Evolutionary conservation across 2,797 vertebrate species (phyloP).

Genomic region (Rachycentron canadum): DNA sequence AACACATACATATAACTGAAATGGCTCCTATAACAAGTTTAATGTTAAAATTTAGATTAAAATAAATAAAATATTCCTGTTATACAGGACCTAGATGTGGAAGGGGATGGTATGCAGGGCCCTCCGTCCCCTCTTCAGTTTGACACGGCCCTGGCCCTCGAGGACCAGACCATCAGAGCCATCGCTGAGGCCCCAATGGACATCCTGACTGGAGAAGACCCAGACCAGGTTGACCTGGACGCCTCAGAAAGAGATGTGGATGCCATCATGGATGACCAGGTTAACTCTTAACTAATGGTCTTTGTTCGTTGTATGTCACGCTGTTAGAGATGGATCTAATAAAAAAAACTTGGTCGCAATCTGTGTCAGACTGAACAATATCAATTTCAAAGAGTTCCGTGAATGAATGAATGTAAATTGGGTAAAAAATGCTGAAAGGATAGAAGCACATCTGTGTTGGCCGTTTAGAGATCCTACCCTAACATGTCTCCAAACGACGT

Average conservation of each 20-base stretch:
- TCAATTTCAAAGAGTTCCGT: neutral
- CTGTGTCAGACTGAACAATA: constrained; percentile 15
- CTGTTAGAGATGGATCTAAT: constrained; percentile 24
- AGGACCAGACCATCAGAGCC: constrained; percentile 90
- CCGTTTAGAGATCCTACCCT: neutral
- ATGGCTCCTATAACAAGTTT: neutral
- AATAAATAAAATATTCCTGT: constrained; percentile 3
- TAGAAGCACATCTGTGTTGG: no score
- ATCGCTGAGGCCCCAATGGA: constrained; percentile 90
- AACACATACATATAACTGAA: neutral
- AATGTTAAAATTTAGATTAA: constrained; percentile 10
- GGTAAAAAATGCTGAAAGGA: neutral
- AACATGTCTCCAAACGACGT: neutral
- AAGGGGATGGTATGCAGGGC: constrained; percentile 94
- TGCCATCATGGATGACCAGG: constrained; percentile 81
- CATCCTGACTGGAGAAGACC: constrained; percentile 86
- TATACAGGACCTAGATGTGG: constrained; percentile 94
- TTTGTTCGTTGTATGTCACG: constrained; percentile 9
- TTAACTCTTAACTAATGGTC: constrained; percentile 48
- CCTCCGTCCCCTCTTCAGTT: constrained; percentile 96
- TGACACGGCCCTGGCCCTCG: constrained; percentile 90
- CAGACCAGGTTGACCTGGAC: constrained; percentile 81
- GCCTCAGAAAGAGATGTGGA: constrained; percentile 80
- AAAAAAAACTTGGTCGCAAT: constrained; percentile 41
- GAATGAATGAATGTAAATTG: neutral